These are phyloP conservation scores for Tipula helvola DNA, from an alignment of 2,888 invertebrate genomes.

Conservation along the genomic window DNA sequence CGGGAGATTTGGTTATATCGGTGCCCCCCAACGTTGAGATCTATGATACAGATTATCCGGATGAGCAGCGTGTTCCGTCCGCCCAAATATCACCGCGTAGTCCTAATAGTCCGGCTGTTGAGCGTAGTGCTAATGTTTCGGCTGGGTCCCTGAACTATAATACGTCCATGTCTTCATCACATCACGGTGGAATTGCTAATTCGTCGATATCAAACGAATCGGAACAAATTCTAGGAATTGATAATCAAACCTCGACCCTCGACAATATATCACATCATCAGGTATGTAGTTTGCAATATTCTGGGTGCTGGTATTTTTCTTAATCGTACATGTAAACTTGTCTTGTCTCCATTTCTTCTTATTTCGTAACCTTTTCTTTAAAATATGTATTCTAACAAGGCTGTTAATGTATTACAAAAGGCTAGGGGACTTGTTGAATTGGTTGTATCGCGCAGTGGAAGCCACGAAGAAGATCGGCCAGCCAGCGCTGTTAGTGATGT, in stretches of 20 bases:
- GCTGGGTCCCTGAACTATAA: not conserved
- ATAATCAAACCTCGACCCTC: not conserved
- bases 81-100: slow-evolving; percentile 58
- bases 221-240: slow-evolving; percentile 8
- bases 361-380: not conserved
- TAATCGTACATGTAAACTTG: not conserved
- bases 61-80: slow-evolving; percentile 67
- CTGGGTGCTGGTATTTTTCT: not conserved
- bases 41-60: slow-evolving; percentile 42
- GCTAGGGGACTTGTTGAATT: slow-evolving; percentile 44
- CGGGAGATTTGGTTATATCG: slow-evolving; percentile 53
- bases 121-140: not conserved
- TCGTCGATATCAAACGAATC: not conserved
- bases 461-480: slow-evolving; percentile 39
- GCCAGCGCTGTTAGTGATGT: slow-evolving; percentile 56
- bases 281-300: not conserved
- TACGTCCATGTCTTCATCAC: not conserved
- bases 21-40: slow-evolving; percentile 45
- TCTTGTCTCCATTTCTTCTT: not conserved
- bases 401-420: slow-evolving; percentile 61
- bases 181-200: slow-evolving; percentile 7
- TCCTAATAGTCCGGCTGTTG: slow-evolving; percentile 43
- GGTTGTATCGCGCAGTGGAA: slow-evolving; percentile 33
- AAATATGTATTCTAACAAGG: slow-evolving; percentile 26
- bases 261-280: slow-evolving; percentile 9